Evolutionary conservation across 2,888 invertebrate species (phyloP), one percentile per base, ranked within the genome.

Genomic region (Adineta ricciae): DNA sequence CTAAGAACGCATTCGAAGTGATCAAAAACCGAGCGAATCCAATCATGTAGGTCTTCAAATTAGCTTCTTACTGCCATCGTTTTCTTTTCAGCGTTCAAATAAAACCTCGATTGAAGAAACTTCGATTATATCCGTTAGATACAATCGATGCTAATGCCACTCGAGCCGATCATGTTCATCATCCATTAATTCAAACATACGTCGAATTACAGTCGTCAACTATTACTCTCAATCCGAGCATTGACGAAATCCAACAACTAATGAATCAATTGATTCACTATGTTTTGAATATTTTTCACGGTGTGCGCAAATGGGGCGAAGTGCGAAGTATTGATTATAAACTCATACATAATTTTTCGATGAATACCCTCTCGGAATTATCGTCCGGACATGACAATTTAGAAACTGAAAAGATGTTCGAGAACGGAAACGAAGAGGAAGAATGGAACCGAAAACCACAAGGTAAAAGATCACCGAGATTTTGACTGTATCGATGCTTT

Each of bases 191-290:
- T 11, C 41, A n/a, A 78, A 78, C 78, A 11, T 24, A 78, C n/a
- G n/a, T 78, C 41, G 41, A 78, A 78, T 78, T 78, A 78, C 21
- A 78, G 24, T 78, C 78, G 7, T 78, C 78, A 36, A 14, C 41
- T 1, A 38, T 78, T 24, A 4, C 41, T 41, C 19, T 78, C 38
- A 41, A 38, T 38, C 78, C 78, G 41, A 78, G n/a, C 11, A 41
- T 78, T 78, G 78, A 78, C 41, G 78, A 78, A 41, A 21, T 78
- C 24, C 78, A 78, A 41, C 78, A 78, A 78, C n/a, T 78, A 41
- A 78, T 78, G 78, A 38, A 78, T 78, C 19, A 78, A 41, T 73
- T 73, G 38, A 27, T 73, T 24, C 36, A 36, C 38, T 73, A 73
- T 73, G 73, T 73, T 21, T 73, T 73, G 24, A 73, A 73, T 38